These are phyloP conservation scores for Pelodiscus sinensis DNA, from an alignment of 2,113 vertebrate species.

Conservation along the genomic window DNA sequence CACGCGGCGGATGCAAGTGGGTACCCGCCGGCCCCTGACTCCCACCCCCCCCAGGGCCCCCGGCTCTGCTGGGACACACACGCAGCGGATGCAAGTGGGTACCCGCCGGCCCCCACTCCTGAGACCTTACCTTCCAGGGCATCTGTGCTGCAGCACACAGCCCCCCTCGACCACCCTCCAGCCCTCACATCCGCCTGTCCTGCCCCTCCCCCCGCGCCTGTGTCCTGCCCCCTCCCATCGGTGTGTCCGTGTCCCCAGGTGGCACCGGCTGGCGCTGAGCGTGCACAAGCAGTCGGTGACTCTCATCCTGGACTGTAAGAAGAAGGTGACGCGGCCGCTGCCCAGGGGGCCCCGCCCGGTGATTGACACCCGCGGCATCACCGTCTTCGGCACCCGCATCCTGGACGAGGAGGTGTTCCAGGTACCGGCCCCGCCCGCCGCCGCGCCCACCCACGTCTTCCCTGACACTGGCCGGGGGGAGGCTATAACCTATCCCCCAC, in stretches of 20 bases:
- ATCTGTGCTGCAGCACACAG: no score
- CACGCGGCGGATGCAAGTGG: no score
- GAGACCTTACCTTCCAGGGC: no score
- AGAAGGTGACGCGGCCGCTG: slow-evolving; percentile 83
- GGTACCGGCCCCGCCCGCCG: slow-evolving; percentile 66
- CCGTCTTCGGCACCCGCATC: slow-evolving; percentile 88
- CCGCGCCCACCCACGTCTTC: background rate
- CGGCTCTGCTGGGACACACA: no score
- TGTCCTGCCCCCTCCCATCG: no score
- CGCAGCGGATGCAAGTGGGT: no score
- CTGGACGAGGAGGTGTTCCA: slow-evolving; percentile 91
- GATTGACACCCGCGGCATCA: slow-evolving; percentile 88
- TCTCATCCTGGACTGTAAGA: slow-evolving; percentile 90
- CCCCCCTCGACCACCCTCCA: no score
- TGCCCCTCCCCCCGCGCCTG: background rate
- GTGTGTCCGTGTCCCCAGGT: slow-evolving; percentile 75
- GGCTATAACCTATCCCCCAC: no score
- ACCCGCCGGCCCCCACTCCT: no score
- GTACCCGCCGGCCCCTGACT: no score
- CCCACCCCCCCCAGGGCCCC: no score
- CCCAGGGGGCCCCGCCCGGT: slow-evolving; percentile 81
- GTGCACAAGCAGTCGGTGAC: slow-evolving; percentile 89
- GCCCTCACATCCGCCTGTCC: background rate
- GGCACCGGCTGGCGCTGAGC: slow-evolving; percentile 90
- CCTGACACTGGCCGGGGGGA: background rate